Conservation (phyloP, 2,797 vertebrate species). For the Sylvia borin region DNA sequence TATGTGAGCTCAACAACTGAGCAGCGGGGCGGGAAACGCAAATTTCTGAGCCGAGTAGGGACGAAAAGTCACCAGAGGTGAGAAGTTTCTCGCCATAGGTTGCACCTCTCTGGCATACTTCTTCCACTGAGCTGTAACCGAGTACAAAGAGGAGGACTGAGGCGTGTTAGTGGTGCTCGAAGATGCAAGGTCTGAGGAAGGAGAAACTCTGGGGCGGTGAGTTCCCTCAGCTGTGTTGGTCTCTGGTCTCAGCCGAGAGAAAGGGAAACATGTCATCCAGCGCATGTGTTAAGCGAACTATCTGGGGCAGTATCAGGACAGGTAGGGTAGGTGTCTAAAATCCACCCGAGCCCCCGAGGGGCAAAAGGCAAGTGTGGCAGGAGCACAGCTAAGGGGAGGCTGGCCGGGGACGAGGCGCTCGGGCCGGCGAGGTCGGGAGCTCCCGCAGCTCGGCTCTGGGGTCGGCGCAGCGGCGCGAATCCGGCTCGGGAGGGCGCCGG, state of each 20-base stretch:
- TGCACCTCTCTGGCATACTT: neutral
- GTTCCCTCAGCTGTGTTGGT: neutral
- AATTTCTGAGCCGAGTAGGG: neutral
- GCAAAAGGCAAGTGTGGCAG: neutral
- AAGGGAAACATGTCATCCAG: neutral
- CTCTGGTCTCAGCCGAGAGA: neutral
- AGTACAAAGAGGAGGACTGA: neutral
- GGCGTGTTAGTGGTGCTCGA: neutral
- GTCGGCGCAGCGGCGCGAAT: neutral
- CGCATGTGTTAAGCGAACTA: rapidly evolving
- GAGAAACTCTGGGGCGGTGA: neutral
- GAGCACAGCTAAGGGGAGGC: neutral
- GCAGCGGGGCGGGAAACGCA: neutral
- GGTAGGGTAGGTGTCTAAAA: neutral
- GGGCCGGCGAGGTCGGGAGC: neutral
- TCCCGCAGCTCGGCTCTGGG: too few relatives aligned
- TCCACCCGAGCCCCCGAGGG: neutral
- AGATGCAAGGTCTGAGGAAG: neutral
- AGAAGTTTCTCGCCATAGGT: neutral
- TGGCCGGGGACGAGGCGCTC: neutral
- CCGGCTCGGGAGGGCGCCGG: neutral
- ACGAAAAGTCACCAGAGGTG: neutral
- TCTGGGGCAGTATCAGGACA: too few relatives aligned
- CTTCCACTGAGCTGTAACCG: neutral
- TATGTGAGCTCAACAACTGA: neutral